phyloP scores from a whole-genome alignment of 2,888 invertebrate species.

The Agrochola litura region DNA sequence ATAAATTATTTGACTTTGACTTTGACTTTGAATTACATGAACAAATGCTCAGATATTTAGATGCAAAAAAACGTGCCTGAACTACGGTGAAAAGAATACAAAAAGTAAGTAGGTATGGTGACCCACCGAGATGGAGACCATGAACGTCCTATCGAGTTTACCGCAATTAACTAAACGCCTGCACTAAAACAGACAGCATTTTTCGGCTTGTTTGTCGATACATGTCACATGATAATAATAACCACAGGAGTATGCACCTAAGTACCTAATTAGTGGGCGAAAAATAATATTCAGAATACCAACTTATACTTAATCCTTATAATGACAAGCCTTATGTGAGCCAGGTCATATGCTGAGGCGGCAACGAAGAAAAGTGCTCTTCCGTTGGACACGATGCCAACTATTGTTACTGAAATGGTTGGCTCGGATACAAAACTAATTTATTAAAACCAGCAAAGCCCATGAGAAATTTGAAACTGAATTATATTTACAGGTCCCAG shows the following conservation, averaged over 20 bases:
- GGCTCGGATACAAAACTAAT: not conserved
- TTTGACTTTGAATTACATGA: too few species aligned
- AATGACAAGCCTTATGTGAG: not conserved
- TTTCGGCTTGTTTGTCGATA: not conserved
- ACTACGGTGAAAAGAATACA: not conserved
- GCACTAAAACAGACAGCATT: conserved; percentile 5
- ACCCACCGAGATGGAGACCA: not conserved
- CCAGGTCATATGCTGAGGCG: not conserved
- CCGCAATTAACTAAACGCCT: conserved; percentile 20
- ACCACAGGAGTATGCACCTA: not conserved
- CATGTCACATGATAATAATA: not conserved
- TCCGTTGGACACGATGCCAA: not conserved
- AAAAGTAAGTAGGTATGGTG: not conserved
- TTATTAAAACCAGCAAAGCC: too few species aligned
- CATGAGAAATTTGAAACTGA: not conserved
- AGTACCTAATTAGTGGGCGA: not conserved
- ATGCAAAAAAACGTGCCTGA: not conserved
- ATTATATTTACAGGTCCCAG: not conserved
- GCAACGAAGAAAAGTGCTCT: not conserved
- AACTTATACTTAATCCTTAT: not conserved
- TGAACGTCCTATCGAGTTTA: not conserved
- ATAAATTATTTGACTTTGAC: too few species aligned
- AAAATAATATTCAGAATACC: not conserved
- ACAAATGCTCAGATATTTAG: not conserved
- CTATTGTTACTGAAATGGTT: conserved; percentile 6